These are phyloP conservation scores for Poeciliopsis turneri DNA, from an alignment of 2,797 vertebrate genomes.

Conservation along the genomic window DNA sequence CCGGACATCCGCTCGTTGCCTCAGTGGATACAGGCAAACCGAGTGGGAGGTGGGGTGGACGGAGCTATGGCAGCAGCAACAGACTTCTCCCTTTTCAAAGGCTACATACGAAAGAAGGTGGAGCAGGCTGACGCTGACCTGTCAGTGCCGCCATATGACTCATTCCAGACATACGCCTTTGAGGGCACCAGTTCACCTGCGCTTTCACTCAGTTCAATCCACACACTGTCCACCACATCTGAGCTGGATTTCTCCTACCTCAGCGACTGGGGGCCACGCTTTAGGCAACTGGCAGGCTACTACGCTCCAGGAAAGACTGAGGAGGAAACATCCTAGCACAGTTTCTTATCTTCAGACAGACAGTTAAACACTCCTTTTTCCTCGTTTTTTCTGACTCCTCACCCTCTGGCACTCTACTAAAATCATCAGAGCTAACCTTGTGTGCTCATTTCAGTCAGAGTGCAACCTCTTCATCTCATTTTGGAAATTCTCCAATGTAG, in stretches of 20 bases:
- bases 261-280: conserved; percentile 94
- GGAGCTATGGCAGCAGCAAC: conserved; percentile 61
- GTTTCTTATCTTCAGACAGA: conserved; percentile 43
- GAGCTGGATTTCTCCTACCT: conserved; percentile 99
- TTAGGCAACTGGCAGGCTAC: conserved; percentile 94
- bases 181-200: conserved; percentile 92
- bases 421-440: conserved; percentile 55
- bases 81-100: conserved; percentile 95
- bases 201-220: conserved; percentile 95
- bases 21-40: conserved; percentile 86
- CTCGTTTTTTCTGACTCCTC: conserved; percentile 41
- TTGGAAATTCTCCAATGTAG: conserved; percentile 42
- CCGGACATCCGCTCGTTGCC: conserved; percentile 87
- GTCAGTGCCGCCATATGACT: conserved; percentile 96
- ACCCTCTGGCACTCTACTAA: conserved; percentile 41
- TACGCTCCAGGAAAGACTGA: conserved; percentile 88
- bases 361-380: conserved; percentile 35
- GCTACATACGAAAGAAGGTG: conserved; percentile 97
- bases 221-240: conserved; percentile 90
- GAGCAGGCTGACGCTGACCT: conserved; percentile 93
- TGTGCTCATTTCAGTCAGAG: conserved; percentile 57
- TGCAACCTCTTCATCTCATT: conserved; percentile 49
- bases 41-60: conserved; percentile 74
- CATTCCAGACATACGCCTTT: conserved; percentile 98
- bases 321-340: conserved; percentile 91